A percentile compares a stretch with the other conserved stretches of the same genome.
Conservation (phyloP, 2,113 vertebrate species). For the Lutjanus erythropterus region DNA sequence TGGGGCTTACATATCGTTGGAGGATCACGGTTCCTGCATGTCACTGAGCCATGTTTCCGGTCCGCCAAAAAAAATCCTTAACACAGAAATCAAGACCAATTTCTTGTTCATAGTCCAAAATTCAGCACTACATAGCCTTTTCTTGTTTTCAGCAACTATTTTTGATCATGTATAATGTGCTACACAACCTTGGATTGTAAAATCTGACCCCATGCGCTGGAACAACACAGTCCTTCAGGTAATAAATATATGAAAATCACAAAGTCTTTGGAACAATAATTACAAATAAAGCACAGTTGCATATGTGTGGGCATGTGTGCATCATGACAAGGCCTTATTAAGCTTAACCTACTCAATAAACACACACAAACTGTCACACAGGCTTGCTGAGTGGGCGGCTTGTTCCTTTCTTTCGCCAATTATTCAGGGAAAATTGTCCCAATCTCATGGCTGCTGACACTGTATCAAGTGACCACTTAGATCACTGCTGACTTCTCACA, state of each 20-base stretch:
- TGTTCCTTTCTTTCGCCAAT: background rate
- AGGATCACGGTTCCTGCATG: no score
- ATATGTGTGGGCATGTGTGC: no score
- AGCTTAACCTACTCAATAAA: background rate
- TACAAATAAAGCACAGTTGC: background rate
- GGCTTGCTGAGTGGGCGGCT: background rate
- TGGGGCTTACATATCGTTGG: no score
- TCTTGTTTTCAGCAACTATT: background rate
- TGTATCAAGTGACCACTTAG: constrained; percentile 6
- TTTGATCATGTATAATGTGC: no score
- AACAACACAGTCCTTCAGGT: background rate
- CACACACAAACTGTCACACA: background rate
- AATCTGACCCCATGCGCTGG: background rate
- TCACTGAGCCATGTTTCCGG: no score
- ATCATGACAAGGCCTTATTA: background rate
- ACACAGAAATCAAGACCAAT: no score
- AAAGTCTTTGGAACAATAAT: background rate
- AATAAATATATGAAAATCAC: background rate
- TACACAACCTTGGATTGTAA: background rate
- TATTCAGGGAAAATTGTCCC: constrained; percentile 2
- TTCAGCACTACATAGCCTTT: no score
- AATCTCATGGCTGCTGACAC: background rate
- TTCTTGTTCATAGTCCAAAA: no score
- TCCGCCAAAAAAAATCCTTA: no score
- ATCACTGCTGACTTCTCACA: background rate